phyloP scores from a whole-genome alignment of 2,888 invertebrate species.

The Eulithis testata region DNA sequence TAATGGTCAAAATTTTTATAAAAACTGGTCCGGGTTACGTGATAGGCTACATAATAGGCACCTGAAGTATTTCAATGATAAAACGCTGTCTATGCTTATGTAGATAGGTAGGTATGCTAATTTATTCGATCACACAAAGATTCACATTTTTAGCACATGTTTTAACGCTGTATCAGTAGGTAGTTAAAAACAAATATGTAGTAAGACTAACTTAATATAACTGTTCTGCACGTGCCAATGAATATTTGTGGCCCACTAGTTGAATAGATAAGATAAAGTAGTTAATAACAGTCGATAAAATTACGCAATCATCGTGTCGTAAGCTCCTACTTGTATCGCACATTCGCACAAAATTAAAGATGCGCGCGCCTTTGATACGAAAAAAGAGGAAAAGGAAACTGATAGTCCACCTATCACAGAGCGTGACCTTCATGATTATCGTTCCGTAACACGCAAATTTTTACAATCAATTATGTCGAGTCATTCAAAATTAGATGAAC shows the following conservation, averaged over 20 bases:
- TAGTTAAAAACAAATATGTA: no score
- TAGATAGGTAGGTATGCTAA: background rate
- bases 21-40: no score
- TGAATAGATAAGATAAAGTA: background rate
- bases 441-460: background rate
- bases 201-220: no score
- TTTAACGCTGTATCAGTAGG: no score
- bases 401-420: background rate
- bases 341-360: background rate
- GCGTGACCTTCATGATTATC: background rate
- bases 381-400: background rate
- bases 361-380: constrained; percentile 1
- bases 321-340: background rate
- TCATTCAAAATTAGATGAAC: no score
- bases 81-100: no score
- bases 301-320: background rate
- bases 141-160: no score
- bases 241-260: background rate
- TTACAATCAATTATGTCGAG: background rate
- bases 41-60: background rate
- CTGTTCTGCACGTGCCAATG: no score
- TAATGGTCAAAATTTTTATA: no score
- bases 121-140: no score
- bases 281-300: background rate
- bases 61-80: no score